A percentile compares a stretch with the other conserved stretches of the same genome.
These are phyloP conservation scores for Trachemys scripta DNA, from an alignment of 2,113 vertebrate genomes.

Conservation along the genomic window DNA sequence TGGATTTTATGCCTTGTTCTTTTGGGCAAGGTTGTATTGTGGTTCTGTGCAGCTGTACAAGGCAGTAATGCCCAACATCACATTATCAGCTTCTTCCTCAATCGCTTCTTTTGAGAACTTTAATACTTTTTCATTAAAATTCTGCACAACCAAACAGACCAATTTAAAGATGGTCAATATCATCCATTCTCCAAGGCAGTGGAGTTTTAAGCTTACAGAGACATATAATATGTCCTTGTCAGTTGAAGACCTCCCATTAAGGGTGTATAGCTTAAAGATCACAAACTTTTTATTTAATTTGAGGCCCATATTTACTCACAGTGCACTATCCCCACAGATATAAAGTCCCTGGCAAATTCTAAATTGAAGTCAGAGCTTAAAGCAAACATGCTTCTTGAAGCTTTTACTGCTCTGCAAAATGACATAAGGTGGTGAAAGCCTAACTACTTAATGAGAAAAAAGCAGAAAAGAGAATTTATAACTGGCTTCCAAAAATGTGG, in stretches of 20 bases:
- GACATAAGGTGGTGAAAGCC: background rate
- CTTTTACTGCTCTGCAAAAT: background rate
- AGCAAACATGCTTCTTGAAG: background rate
- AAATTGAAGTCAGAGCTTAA: background rate
- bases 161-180: slow-evolving; percentile 38
- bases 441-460: background rate
- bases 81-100: background rate
- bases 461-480: background rate
- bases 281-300: background rate
- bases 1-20: accelerated
- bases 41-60: accelerated
- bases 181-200: background rate
- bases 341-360: background rate
- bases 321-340: background rate
- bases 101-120: background rate
- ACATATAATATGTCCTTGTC: background rate
- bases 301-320: background rate
- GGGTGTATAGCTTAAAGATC: background rate
- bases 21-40: background rate
- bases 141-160: slow-evolving; percentile 25
- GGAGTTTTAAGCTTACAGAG: background rate
- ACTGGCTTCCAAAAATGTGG: background rate
- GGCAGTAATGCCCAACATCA: background rate
- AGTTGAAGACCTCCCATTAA: background rate
- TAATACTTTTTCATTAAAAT: slow-evolving; percentile 49